Conservation (phyloP, 2,797 vertebrate genomes). For the Characodon lateralis region DNA sequence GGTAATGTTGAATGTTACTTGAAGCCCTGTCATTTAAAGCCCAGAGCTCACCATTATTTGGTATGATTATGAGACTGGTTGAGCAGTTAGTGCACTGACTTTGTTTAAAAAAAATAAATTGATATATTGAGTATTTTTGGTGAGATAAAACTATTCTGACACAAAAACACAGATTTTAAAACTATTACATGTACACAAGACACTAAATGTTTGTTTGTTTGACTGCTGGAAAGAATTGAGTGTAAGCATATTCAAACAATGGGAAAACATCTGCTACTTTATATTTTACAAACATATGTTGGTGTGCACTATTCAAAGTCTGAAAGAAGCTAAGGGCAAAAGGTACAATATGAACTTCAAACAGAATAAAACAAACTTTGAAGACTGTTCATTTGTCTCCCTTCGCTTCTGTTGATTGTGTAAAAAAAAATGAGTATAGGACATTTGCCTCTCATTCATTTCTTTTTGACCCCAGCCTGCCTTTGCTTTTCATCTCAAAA, state of each 20-base stretch:
- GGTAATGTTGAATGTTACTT: neutral
- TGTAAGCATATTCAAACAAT: constrained; percentile 12
- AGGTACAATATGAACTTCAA: constrained; percentile 54
- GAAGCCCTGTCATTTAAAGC: neutral
- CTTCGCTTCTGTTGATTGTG: constrained; percentile 52
- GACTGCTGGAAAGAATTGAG: neutral
- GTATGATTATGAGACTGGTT: neutral
- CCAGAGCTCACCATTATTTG: neutral
- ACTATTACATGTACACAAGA: neutral
- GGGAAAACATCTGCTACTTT: constrained; percentile 1
- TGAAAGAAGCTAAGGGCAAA: constrained; percentile 14
- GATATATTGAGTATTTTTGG: neutral
- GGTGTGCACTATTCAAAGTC: constrained; percentile 7
- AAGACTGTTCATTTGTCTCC: constrained; percentile 26
- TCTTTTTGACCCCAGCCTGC: constrained; percentile 41
- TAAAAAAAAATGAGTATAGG: constrained; percentile 55
- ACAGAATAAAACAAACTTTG: constrained; percentile 59
- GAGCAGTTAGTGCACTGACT: neutral
- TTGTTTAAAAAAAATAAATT: neutral
- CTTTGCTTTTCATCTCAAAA: constrained; percentile 19
- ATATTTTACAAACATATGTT: constrained; percentile 20
- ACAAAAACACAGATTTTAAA: neutral
- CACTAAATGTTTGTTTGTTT: neutral
- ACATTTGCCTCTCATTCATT: constrained; percentile 46
- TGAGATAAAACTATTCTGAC: neutral